These are phyloP conservation scores for Epirrhoe alternata DNA, from an alignment of 2,888 invertebrate genomes.

Conservation along the genomic window DNA sequence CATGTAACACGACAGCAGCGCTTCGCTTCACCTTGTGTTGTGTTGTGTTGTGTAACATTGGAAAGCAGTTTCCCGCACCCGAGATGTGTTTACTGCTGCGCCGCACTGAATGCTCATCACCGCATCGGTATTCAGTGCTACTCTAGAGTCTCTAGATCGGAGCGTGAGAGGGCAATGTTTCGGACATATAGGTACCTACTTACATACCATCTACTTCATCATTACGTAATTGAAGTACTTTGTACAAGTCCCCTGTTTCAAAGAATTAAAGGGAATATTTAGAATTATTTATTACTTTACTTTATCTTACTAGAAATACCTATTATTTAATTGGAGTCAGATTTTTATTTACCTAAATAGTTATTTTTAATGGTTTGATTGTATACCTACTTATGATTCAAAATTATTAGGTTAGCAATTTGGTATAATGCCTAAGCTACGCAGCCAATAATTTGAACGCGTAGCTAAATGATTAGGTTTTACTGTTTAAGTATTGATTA, in stretches of 20 bases:
- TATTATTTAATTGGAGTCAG: slow-evolving; percentile 5
- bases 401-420: not conserved
- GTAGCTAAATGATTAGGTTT: not conserved
- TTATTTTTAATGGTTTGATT: not conserved
- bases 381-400: not conserved
- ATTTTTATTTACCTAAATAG: slow-evolving; percentile 16
- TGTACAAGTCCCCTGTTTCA: not conserved
- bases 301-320: slow-evolving; percentile 2
- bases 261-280: slow-evolving; percentile 6
- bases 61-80: slow-evolving; percentile 15
- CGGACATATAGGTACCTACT: slow-evolving; percentile 1
- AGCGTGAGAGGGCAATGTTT: slow-evolving; percentile 13
- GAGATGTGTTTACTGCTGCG: slow-evolving; percentile 5
- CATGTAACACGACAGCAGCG: slow-evolving; percentile 9
- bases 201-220: not conserved
- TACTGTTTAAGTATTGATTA: not conserved
- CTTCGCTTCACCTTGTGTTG: slow-evolving; percentile 20
- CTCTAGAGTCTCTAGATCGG: not conserved
- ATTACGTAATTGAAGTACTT: not conserved
- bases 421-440: not conserved
- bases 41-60: slow-evolving; percentile 25
- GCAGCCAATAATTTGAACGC: not conserved
- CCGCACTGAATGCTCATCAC: slow-evolving; percentile 2
- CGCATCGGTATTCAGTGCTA: not conserved
- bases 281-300: slow-evolving; percentile 8